These are phyloP conservation scores for Channa argus DNA, from an alignment of 2,113 vertebrate genomes.

Conservation along the genomic window DNA sequence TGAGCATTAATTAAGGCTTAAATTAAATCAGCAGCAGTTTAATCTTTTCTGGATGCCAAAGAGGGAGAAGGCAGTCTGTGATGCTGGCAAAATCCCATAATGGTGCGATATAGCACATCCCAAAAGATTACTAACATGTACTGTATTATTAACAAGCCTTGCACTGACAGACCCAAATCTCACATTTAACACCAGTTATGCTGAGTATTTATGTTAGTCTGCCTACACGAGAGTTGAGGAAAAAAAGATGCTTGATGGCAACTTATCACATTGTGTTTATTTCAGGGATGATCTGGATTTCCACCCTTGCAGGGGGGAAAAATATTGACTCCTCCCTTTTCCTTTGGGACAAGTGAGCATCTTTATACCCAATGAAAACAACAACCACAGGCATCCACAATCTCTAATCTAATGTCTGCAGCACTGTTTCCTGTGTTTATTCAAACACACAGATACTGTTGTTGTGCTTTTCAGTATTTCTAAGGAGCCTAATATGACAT, in stretches of 20 bases:
- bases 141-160: neutral
- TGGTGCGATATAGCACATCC: conserved; percentile 15
- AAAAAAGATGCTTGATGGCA: neutral
- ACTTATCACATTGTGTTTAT: neutral
- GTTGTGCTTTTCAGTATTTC: no score
- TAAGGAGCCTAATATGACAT: no score
- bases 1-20: conserved; percentile 35
- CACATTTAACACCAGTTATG: neutral
- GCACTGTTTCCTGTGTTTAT: no score
- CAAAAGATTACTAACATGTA: neutral
- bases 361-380: neutral
- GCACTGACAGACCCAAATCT: neutral
- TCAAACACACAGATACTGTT: no score
- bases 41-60: conserved; percentile 21
- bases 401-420: neutral
- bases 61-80: conserved; percentile 6
- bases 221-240: neutral
- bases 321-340: neutral
- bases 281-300: conserved; percentile 13
- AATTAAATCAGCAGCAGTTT: conserved; percentile 35
- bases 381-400: neutral
- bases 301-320: neutral
- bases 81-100: conserved; percentile 23
- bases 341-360: neutral
- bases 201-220: neutral